A percentile compares a stretch with the other conserved stretches of the same genome.
Evolutionary conservation across 2,888 invertebrate species (phyloP).

Genomic region (Drosophila picticornis): DNA sequence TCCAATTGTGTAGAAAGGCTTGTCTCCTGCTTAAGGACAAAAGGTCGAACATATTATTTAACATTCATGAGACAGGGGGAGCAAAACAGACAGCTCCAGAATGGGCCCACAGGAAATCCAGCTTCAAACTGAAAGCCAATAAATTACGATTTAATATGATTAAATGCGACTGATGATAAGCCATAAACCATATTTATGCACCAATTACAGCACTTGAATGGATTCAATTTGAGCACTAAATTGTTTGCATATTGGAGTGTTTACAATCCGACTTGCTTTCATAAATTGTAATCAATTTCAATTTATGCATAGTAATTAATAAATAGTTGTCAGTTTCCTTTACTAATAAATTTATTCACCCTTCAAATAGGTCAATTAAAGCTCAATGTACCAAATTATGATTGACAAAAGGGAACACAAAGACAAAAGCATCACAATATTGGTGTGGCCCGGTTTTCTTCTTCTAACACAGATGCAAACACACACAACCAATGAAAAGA

Average conservation of each 20-base stretch:
- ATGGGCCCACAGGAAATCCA: conserved; percentile 1
- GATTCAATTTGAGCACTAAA: conserved; percentile 9
- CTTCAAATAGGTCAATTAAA: conserved; percentile 68
- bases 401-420: conserved; percentile 58
- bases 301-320: not conserved
- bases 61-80: conserved; percentile 54
- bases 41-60: conserved; percentile 70
- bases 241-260: conserved; percentile 26
- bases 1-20: conserved; percentile 43
- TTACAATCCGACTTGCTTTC: not conserved
- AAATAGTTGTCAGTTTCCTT: conserved; percentile 1
- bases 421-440: conserved; percentile 50
- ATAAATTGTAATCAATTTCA: conserved; percentile 1
- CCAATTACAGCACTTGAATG: conserved; percentile 28
- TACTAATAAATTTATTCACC: not conserved
- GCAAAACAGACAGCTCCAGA: not conserved
- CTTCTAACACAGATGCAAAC: conserved; percentile 4
- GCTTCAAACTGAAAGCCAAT: conserved; percentile 16
- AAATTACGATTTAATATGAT: conserved; percentile 38
- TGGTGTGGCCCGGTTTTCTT: conserved; percentile 64
- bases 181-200: conserved; percentile 23
- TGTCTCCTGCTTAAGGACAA: conserved; percentile 50
- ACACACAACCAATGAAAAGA: conserved; percentile 10
- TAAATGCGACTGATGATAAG: conserved; percentile 27
- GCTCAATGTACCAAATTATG: conserved; percentile 65